phyloP scores from a whole-genome alignment of 2,113 vertebrate species.

The Cyanoliseus patagonus region DNA sequence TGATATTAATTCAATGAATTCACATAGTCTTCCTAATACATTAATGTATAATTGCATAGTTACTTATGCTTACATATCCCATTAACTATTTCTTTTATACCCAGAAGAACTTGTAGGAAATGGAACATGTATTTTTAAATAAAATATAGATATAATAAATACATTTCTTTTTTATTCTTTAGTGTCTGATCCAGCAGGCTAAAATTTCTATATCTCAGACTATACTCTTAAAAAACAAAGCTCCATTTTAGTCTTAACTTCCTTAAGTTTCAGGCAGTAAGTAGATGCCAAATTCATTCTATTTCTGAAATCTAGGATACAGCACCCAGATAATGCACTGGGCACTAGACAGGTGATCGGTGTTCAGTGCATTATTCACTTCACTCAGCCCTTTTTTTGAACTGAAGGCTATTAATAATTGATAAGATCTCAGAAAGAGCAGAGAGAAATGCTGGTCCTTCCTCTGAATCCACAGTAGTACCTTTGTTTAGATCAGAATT shows the following conservation, averaged over 20 bases:
- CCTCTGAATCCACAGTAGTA: background rate
- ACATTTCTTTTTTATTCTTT: background rate
- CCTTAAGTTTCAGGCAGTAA: background rate
- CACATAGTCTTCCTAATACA: background rate
- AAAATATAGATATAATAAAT: background rate
- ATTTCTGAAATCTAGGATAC: background rate
- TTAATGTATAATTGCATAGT: background rate
- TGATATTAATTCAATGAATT: background rate
- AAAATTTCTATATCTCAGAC: background rate
- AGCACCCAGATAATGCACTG: background rate
- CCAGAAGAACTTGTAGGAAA: background rate
- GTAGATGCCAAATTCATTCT: background rate
- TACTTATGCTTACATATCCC: background rate
- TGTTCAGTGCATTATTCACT: background rate
- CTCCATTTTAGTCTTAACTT: background rate
- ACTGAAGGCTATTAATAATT: background rate
- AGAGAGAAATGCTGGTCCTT: background rate
- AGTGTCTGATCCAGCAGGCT: background rate
- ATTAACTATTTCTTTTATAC: background rate
- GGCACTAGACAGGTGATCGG: background rate
- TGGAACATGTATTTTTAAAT: background rate
- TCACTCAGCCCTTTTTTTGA: background rate
- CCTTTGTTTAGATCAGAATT: background rate
- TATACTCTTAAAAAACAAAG: background rate
- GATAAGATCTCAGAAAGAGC: background rate